Evolutionary conservation across 2,797 vertebrate species (phyloP).

Genomic region (Cheirogaleus major): DNA sequence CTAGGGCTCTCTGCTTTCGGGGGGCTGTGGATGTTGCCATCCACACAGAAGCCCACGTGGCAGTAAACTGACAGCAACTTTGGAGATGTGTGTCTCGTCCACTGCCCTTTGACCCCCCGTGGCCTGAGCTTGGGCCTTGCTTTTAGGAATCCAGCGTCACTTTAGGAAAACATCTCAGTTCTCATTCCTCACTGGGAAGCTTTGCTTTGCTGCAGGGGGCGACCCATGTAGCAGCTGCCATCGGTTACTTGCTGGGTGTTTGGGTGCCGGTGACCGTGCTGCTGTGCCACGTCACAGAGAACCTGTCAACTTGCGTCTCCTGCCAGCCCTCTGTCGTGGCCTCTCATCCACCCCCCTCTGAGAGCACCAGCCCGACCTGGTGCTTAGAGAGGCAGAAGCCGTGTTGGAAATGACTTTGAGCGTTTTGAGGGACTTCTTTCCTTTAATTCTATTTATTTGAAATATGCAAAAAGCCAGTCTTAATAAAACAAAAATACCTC

Average conservation of each 20-base stretch:
- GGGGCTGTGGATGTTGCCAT: rapidly evolving
- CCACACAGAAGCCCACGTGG: rapidly evolving
- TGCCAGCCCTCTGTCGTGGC: rapidly evolving
- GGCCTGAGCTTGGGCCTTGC: neutral
- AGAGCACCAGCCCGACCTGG: neutral
- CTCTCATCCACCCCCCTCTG: rapidly evolving
- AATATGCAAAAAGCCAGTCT: neutral
- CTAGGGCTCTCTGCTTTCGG: no score
- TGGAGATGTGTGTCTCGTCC: neutral
- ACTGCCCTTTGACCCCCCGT: rapidly evolving
- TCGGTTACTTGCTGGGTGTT: rapidly evolving
- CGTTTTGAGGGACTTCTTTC: neutral
- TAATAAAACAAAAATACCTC: neutral
- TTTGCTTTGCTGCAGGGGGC: neutral
- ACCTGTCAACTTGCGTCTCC: rapidly evolving
- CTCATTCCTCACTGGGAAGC: neutral
- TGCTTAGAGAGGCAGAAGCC: neutral
- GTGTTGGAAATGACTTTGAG: neutral
- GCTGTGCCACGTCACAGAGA: neutral
- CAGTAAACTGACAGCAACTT: rapidly evolving
- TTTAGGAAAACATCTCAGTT: neutral
- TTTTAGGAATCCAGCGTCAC: neutral
- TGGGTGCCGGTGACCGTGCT: rapidly evolving
- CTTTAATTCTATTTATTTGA: neutral
- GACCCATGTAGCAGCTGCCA: rapidly evolving